phyloP scores from a whole-genome alignment of 1,140 invertebrate genomes.

The Oncopeltus fasciatus region DNA sequence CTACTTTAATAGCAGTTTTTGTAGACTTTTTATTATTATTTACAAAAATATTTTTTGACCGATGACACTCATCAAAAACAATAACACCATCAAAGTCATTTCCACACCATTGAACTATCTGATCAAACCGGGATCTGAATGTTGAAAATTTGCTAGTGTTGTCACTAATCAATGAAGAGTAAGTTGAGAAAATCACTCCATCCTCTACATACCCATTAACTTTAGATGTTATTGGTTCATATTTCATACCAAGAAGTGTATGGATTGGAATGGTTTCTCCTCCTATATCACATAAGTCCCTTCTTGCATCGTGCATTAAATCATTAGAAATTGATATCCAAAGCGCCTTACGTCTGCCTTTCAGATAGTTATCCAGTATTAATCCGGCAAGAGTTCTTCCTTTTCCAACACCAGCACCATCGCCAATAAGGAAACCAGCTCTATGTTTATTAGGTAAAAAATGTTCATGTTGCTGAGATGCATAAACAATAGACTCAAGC shows the following conservation, averaged over 20 bases:
- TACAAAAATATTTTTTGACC: conserved; percentile 95
- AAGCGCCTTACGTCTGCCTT: conserved; percentile 81
- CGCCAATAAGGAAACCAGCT: conserved; percentile 92
- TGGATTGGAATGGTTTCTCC: conserved; percentile 78
- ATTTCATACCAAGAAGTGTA: conserved; percentile 86
- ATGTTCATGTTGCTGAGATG: conserved; percentile 89
- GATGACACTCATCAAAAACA: conserved; percentile 98
- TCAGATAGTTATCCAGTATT: conserved; percentile 94
- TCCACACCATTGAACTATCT: conserved; percentile 92
- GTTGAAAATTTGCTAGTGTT: conserved; percentile 74
- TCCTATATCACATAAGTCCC: conserved; percentile 92
- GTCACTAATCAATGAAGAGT: conserved; percentile 93
- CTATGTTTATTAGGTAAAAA: conserved; percentile 76
- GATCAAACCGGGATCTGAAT: conserved; percentile 84
- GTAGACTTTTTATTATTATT: conserved; percentile 86
- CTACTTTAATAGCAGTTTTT: conserved; percentile 71
- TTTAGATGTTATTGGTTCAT: conserved; percentile 80
- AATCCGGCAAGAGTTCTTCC: conserved; percentile 95
- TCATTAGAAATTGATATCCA: conserved; percentile 99
- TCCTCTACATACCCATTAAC: conserved; percentile 86
- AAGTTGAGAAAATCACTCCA: conserved; percentile 94
- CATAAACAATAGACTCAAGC: conserved; percentile 90
- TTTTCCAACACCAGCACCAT: conserved; percentile 98
- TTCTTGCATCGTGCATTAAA: conserved; percentile 92
- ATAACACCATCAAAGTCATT: conserved; percentile 90